These are phyloP conservation scores for Ametastegia equiseti DNA, from an alignment of 2,888 invertebrate genomes.

Conservation along the genomic window DNA sequence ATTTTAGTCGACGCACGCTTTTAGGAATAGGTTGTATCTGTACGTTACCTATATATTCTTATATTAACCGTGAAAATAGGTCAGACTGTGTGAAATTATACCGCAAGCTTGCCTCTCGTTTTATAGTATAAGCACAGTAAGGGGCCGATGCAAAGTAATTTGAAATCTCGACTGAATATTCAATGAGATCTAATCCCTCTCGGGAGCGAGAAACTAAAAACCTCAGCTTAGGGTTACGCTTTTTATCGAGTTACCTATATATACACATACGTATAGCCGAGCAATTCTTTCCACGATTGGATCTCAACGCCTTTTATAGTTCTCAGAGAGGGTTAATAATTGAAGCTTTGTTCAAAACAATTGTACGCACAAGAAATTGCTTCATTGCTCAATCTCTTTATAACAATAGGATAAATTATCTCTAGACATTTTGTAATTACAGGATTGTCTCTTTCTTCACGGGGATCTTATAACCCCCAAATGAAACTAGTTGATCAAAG, in stretches of 20 bases:
- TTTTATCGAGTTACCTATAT: no score
- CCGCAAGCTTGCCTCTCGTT: slow-evolving; percentile 7
- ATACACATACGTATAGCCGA: slow-evolving; percentile 4
- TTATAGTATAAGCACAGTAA: slow-evolving; percentile 27
- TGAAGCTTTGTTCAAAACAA: not conserved
- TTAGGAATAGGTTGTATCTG: no score
- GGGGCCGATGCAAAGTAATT: slow-evolving; percentile 30
- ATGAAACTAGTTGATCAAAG: not conserved
- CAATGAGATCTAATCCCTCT: slow-evolving; percentile 43
- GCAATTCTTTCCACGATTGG: slow-evolving; percentile 10
- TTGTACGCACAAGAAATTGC: not conserved
- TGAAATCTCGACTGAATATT: slow-evolving; percentile 47
- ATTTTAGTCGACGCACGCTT: slow-evolving; percentile 24
- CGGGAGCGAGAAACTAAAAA: slow-evolving; percentile 35
- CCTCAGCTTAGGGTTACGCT: slow-evolving; percentile 26
- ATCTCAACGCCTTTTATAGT: not conserved
- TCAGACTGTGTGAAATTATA: slow-evolving; percentile 41
- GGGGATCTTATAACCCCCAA: not conserved
- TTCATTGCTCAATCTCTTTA: not conserved
- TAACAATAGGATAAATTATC: not conserved
- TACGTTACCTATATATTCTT: not conserved
- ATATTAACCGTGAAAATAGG: slow-evolving; percentile 23
- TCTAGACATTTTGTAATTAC: not conserved
- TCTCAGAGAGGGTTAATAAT: slow-evolving; percentile 14
- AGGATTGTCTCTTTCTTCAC: not conserved